Base-by-base conservation (phyloP, 2,888 invertebrate species). In the Saturnia japonica region DNA sequence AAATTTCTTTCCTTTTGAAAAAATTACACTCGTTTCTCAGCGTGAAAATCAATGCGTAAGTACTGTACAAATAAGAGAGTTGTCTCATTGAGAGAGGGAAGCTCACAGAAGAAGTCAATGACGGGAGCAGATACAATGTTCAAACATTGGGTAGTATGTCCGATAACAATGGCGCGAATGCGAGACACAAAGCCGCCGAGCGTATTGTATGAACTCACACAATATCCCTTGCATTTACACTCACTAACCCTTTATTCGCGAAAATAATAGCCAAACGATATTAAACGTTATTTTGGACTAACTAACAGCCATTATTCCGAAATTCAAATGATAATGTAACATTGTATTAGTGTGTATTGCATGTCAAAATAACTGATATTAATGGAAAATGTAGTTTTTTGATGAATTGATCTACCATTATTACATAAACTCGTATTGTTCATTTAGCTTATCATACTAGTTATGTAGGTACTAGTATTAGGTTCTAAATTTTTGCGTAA, bases 101-200 rank as follows among this genome's bases (percentile, higher is more conserved):
- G 57, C 57, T 9, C 28, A 60, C 14, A 60, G 28, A 60, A 28
- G 90, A 89, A 91, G 87, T 88, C 86, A 88, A 87, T 85, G 84
- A 85, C 82, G 85, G 85, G 85, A 87, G 85, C 81, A 87, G 88
- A 88, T 88, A 91, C 91, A 91, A 90, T 90, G 90, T 90, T 86
- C 87, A 88, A 88, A 90, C 91, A 89, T 90, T 91, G 88, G 88
- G 90, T 92, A 93, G 93, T 92, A 92, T 90, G 91, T 91, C 91
- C 86, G 86, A 85, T 85, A 87, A 93, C 92, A 93, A 92, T 92
- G 87, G 90, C 85, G 88, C 87, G 88, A 91, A 89, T 86, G 87
- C 88, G 85, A 80, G 86, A 88, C 88, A 93, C 93, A 93, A 93
- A 93, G 91, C 91, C 88, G 83, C 86, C 84, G 85, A 84, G 81